Evolutionary conservation across 1,140 invertebrate species (phyloP).

Genomic region (Helicorthomorpha holstii): DNA sequence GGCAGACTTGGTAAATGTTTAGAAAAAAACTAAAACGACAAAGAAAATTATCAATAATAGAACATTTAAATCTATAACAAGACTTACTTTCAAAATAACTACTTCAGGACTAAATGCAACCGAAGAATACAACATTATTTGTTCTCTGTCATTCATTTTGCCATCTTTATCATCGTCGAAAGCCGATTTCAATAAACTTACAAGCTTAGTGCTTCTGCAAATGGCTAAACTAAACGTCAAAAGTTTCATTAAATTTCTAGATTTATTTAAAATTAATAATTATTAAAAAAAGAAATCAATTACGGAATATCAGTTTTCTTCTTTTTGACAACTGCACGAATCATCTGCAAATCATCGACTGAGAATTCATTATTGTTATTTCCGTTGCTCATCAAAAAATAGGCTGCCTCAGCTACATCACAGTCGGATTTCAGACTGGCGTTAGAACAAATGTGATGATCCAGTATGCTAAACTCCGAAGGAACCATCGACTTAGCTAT

Average conservation of each 20-base stretch:
- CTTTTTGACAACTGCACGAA: neutral
- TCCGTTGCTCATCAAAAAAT: neutral
- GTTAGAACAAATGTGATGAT: neutral
- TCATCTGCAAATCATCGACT: neutral
- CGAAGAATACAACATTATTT: constrained; percentile 7
- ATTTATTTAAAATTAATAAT: no score
- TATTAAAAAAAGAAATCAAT: neutral
- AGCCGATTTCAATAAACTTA: constrained; percentile 7
- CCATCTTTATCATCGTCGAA: constrained; percentile 13
- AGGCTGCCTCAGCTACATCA: neutral
- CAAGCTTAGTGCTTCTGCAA: constrained; percentile 9
- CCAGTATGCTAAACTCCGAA: neutral
- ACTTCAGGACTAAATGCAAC: constrained; percentile 11
- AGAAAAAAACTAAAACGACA: constrained; percentile 9
- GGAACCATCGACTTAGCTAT: neutral
- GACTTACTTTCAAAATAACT: constrained; percentile 9
- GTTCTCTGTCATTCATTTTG: constrained; percentile 9
- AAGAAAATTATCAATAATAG: neutral
- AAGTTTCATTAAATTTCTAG: neutral
- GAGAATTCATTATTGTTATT: neutral
- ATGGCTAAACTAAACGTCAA: constrained; percentile 2
- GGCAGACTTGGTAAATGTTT: constrained; percentile 9
- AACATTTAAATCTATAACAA: neutral
- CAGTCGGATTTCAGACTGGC: neutral
- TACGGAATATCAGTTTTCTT: neutral